phyloP scores from a whole-genome alignment of 2,888 invertebrate genomes.

The Meta bourneti region DNA sequence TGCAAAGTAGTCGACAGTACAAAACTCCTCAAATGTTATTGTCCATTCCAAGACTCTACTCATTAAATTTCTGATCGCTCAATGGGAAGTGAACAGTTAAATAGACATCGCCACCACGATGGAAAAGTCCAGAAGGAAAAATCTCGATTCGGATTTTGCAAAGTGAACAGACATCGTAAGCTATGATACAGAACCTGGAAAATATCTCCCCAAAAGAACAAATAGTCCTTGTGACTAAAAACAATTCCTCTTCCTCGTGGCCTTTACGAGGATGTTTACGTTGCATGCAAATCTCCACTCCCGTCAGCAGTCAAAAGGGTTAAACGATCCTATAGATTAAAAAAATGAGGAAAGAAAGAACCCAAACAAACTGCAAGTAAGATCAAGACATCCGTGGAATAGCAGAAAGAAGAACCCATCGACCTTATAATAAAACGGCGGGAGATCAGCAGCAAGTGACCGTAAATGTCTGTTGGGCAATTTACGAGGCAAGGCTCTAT shows the following conservation, averaged over 20 bases:
- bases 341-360: slow-evolving; percentile 29
- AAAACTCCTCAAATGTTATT: no score
- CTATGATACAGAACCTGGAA: no score
- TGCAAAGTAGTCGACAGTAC: no score
- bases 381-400: slow-evolving; percentile 58
- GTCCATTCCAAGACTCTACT: no score
- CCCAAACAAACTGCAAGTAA: slow-evolving; percentile 49
- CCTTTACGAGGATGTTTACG: slow-evolving; percentile 27
- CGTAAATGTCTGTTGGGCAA: slow-evolving; percentile 73
- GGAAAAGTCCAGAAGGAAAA: no score
- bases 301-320: slow-evolving; percentile 52
- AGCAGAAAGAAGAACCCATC: slow-evolving; percentile 60
- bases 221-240: not conserved
- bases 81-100: no score
- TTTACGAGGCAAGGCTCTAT: slow-evolving; percentile 70
- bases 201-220: not conserved
- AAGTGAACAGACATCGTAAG: no score
- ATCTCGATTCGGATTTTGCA: no score
- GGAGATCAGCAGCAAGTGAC: slow-evolving; percentile 73
- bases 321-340: slow-evolving; percentile 59
- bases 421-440: slow-evolving; percentile 75
- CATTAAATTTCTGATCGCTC: no score
- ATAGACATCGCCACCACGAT: no score
- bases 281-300: slow-evolving; percentile 38
- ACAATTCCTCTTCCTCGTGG: not conserved